These are phyloP conservation scores for Phrynosoma platyrhinos DNA, from an alignment of 2,113 vertebrate species.

Conservation along the genomic window DNA sequence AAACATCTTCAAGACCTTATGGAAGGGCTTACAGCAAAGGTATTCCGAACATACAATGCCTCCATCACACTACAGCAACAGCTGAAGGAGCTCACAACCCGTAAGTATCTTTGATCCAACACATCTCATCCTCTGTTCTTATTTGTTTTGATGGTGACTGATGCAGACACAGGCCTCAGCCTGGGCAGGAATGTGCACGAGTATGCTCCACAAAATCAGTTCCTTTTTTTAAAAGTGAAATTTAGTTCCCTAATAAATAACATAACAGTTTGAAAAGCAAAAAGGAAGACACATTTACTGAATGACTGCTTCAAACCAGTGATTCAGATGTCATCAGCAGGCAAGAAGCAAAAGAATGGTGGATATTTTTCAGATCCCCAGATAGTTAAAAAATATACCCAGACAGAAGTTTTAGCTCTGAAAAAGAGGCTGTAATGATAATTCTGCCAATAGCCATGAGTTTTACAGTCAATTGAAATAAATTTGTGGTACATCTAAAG, in stretches of 20 bases:
- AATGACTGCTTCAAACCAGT: no score
- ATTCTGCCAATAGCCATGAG: no score
- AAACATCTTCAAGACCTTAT: slow-evolving; percentile 99
- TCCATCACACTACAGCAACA: slow-evolving; percentile 96
- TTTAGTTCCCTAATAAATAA: no score
- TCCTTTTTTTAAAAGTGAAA: not conserved
- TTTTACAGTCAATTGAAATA: not conserved
- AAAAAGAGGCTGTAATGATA: no score
- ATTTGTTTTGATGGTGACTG: not conserved
- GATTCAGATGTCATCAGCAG: no score
- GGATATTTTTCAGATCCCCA: no score
- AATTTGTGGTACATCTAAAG: not conserved
- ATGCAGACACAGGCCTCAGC: not conserved
- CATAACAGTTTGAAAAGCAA: no score
- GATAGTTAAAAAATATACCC: no score
- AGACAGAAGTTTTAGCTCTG: no score
- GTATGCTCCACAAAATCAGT: not conserved
- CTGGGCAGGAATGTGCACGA: not conserved
- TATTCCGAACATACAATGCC: slow-evolving; percentile 98
- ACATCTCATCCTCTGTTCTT: not conserved
- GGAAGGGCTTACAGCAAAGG: slow-evolving; percentile 98
- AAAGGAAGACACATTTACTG: no score
- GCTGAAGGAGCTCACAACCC: slow-evolving; percentile 88
- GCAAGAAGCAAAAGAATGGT: no score
- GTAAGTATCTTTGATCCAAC: slow-evolving; percentile 80